phyloP scores from a whole-genome alignment of 2,888 invertebrate genomes.

The Drosophila lacicola region DNA sequence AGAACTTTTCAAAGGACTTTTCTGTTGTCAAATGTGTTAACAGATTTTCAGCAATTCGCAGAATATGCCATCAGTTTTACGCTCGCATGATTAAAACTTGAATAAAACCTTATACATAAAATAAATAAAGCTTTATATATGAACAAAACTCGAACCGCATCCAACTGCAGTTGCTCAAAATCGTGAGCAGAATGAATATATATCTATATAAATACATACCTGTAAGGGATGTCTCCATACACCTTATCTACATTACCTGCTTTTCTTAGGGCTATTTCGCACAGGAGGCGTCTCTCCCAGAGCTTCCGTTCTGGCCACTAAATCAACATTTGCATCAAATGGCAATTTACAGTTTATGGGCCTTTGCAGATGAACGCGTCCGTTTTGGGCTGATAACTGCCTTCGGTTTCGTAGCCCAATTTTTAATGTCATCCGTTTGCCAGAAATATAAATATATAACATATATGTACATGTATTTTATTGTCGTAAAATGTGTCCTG shows the following conservation, averaged over 20 bases:
- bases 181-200: too few species aligned
- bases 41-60: too few species aligned
- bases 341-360: conserved; percentile 59
- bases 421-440: conserved; percentile 53
- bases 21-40: too few species aligned
- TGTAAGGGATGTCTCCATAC: neutral
- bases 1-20: too few species aligned
- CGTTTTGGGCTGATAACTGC: conserved; percentile 12
- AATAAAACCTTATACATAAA: too few species aligned
- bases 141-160: too few species aligned
- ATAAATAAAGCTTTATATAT: too few species aligned
- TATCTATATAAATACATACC: too few species aligned
- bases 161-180: too few species aligned
- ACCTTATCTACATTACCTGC: neutral
- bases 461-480: conserved; percentile 38
- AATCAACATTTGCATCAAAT: conserved; percentile 37
- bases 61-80: too few species aligned
- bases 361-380: conserved; percentile 18
- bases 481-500: conserved; percentile 66
- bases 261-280: neutral
- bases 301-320: neutral
- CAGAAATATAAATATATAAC: conserved; percentile 12
- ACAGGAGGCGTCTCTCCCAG: neutral
- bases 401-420: conserved; percentile 28
- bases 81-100: too few species aligned